Evolutionary conservation across 1,140 invertebrate species (phyloP).

Genomic region (Neodiprion virginianus): DNA sequence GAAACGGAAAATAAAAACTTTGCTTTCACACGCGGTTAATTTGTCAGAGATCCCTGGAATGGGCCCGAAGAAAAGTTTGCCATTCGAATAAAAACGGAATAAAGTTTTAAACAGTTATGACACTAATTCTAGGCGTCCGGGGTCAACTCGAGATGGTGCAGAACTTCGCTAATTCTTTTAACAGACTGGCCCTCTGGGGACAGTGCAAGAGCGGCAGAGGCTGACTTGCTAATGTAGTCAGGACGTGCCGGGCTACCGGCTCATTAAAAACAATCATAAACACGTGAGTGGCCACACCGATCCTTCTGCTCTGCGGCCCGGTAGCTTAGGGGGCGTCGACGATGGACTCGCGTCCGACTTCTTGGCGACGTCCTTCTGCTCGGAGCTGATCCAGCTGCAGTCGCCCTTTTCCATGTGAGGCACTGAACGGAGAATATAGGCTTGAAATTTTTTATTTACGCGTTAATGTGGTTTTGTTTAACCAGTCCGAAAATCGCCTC

Average conservation of each 20-base stretch:
- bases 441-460: not conserved
- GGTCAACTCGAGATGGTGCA: slow-evolving; percentile 4
- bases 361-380: not conserved
- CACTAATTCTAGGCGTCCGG: not conserved
- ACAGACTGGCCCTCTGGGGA: not conserved
- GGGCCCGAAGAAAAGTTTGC: not conserved
- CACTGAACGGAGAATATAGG: not conserved
- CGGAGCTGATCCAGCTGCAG: not conserved
- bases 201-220: not conserved
- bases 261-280: slow-evolving; percentile 8
- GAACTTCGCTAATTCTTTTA: not conserved
- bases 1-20: not conserved
- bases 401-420: not conserved
- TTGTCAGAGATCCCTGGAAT: not conserved
- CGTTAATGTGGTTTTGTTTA: not conserved
- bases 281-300: not conserved
- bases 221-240: slow-evolving; percentile 7
- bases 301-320: not conserved
- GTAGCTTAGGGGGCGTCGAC: not conserved
- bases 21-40: slow-evolving; percentile 4
- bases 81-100: slow-evolving; percentile 3
- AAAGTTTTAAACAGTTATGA: slow-evolving; percentile 4
- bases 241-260: not conserved
- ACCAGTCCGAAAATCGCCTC: not conserved
- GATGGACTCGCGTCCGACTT: not conserved